Percentiles rank a stretch among this genome's conserved stretches.
These are phyloP conservation scores for Staurois parvus DNA, from an alignment of 2,797 vertebrate species.

Conservation along the genomic window DNA sequence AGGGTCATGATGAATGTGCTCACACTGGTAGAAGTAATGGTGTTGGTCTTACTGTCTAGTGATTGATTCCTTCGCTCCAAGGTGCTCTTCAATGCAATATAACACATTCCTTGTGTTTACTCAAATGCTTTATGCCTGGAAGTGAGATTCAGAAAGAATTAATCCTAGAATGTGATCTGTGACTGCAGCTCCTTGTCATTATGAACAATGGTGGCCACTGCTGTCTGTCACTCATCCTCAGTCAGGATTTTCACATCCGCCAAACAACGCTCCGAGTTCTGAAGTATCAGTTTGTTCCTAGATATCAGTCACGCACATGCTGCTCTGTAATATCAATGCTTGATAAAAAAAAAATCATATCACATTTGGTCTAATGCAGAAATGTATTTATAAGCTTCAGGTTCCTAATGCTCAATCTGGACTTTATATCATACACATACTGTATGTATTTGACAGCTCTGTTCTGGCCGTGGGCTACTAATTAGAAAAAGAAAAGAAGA, in stretches of 20 bases:
- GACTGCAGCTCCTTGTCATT: conserved; percentile 18
- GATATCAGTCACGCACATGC: not conserved
- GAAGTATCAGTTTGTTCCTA: not conserved
- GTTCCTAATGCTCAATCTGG: not conserved
- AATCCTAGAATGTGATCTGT: conserved; percentile 25
- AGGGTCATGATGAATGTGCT: conserved; percentile 41
- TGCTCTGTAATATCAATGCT: not conserved
- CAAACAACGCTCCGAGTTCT: not conserved
- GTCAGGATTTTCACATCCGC: not conserved
- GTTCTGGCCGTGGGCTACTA: not conserved
- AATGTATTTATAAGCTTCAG: not conserved
- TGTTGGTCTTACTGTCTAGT: conserved; percentile 12
- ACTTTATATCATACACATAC: not conserved
- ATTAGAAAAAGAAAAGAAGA: not conserved
- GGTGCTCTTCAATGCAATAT: conserved; percentile 48
- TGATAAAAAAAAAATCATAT: not conserved
- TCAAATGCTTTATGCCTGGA: conserved; percentile 42
- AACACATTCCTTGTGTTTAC: conserved; percentile 44
- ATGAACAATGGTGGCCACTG: not conserved
- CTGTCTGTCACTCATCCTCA: conserved; percentile 3
- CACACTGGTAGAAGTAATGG: conserved; percentile 34
- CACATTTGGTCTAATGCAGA: too few species aligned
- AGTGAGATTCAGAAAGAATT: conserved; percentile 31
- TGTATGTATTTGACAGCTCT: not conserved
- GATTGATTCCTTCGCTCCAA: conserved; percentile 47